phyloP scores from a whole-genome alignment of 2,888 invertebrate species.

The Lordiphosa fenestrarum region DNA sequence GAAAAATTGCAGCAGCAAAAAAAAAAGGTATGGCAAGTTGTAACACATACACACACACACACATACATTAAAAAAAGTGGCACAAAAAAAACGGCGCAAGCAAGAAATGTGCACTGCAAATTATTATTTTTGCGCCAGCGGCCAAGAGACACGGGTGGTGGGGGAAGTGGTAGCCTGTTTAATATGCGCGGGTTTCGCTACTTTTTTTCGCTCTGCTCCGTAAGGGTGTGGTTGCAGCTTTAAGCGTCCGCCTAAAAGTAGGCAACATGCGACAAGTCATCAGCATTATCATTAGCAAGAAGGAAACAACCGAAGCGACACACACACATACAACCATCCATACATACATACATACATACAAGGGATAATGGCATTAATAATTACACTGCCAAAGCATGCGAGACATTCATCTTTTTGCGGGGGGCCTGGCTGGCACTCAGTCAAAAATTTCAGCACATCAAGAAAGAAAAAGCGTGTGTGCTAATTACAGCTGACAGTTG shows the following conservation, averaged over 20 bases:
- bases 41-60: conserved; percentile 43
- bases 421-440: conserved; percentile 63
- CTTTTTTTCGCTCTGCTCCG: conserved; percentile 18
- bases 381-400: conserved; percentile 41
- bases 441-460: conserved; percentile 69
- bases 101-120: conserved; percentile 65
- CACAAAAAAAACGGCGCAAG: conserved; percentile 44
- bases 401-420: conserved; percentile 36
- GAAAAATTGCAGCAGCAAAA: conserved; percentile 55
- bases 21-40: conserved; percentile 57
- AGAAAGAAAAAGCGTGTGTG: conserved; percentile 60
- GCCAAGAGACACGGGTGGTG: conserved; percentile 9
- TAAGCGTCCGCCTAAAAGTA: conserved; percentile 41
- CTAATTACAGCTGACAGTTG: conserved; percentile 73
- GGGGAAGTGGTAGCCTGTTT: conserved; percentile 30
- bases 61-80: conserved; percentile 31
- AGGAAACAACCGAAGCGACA: conserved; percentile 2
- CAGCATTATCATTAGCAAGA: conserved; percentile 17
- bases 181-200: conserved; percentile 39
- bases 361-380: conserved; percentile 60
- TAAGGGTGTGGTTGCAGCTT: conserved; percentile 28
- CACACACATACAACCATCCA: conserved; percentile 2
- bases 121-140: conserved; percentile 62
- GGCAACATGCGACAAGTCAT: conserved; percentile 34
- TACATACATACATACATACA: background rate